Evolutionary conservation across 2,113 vertebrate species (phyloP).

Genomic region (cattle (Bos taurus)): DNA sequence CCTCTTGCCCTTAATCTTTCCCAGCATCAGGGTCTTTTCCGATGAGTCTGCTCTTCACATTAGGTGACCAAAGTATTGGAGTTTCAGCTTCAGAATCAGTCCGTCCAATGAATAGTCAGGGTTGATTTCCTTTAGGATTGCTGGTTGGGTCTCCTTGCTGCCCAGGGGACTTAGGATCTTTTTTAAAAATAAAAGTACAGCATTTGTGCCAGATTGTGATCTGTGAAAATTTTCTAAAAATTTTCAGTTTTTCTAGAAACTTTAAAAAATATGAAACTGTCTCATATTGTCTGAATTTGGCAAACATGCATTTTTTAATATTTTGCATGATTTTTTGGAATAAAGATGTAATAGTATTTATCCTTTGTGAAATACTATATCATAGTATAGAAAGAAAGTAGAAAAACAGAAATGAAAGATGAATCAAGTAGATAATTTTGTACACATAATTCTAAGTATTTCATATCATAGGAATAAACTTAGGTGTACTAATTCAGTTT

Average conservation of each 20-base stretch:
- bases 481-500: background rate
- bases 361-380: background rate
- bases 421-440: background rate
- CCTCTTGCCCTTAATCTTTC: background rate
- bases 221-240: background rate
- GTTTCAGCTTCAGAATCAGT: background rate
- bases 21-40: background rate
- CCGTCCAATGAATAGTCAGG: too few species aligned
- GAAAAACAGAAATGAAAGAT: background rate
- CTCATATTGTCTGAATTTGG: background rate
- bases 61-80: background rate
- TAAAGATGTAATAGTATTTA: background rate
- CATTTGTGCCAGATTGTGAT: background rate
- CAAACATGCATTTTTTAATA: background rate
- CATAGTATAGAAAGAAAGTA: background rate
- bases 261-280: background rate
- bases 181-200: background rate
- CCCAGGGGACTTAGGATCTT: background rate
- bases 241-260: background rate
- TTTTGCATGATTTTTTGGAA: background rate
- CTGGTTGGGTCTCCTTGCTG: background rate
- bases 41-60: background rate
- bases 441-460: background rate
- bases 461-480: background rate
- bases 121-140: too few species aligned